Base-by-base conservation (phyloP, 2,888 invertebrate species). In the Leptopilina myrica region DNA sequence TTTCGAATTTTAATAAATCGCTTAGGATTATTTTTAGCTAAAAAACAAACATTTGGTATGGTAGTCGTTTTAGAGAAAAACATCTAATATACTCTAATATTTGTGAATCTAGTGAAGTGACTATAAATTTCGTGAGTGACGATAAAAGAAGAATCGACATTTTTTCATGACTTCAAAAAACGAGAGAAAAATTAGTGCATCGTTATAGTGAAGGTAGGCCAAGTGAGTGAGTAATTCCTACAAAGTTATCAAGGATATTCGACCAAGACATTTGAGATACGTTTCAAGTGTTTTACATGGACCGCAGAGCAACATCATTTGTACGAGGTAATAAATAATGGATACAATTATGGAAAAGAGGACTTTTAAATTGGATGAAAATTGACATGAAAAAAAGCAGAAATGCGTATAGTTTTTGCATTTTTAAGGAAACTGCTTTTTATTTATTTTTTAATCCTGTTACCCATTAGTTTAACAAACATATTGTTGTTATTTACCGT, bases 171-270 rank as follows among this genome's bases (percentile, higher is more conserved):
- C 20, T 20, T 43, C 1, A 8, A 43, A 43, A 43, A 62, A 62
- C 2, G 5, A 33, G 9, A 40, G 75, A 80, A 69, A 79, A 80
- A 79, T 73, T 81, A 85, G 81, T 82, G 85, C 80, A 80, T 73
- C 84, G 84, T 79, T 84, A 20, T 20, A 87, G 85, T 85, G 84
- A 83, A 82, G 81, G 80, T 80, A 83, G 62, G 78, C 81, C 53
- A 79, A 87, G 87, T 86, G 87, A 88, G 86, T 86, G 87, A 87
- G 83, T 83, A 85, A 83, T 84, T 84, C 78, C 82, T 69, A 76
- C 78, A 76, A 82, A 79, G 65, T 77, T 69, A 82, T 79, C 76
- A 79, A 86, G 82, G 82, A 84, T 85, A 85, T 73, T 77, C 78
- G 82, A 82, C 83, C 84, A 84, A 79, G 79, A 84, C 73, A 78